Evolutionary conservation across 2,797 vertebrate species (phyloP).

Genomic region (Oreochromis mossambicus): DNA sequence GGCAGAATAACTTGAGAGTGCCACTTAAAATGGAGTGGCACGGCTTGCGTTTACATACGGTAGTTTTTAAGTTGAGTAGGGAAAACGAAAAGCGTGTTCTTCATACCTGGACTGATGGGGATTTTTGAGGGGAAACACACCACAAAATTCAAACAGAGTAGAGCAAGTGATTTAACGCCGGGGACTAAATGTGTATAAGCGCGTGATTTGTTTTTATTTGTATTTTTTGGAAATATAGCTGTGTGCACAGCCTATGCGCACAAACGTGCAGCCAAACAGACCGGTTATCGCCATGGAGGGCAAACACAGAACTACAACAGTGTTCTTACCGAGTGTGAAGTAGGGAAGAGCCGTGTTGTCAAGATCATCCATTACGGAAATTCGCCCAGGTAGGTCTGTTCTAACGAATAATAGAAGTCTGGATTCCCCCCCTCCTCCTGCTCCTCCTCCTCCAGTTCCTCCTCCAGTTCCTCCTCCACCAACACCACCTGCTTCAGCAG

Average conservation of each 20-base stretch:
- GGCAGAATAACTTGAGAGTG: not conserved
- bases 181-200: not conserved
- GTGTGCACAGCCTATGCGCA: not conserved
- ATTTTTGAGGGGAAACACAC: not conserved
- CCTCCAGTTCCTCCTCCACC: constrained; percentile 71
- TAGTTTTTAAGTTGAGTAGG: not conserved
- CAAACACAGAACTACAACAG: not conserved
- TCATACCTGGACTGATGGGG: not conserved
- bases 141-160: not conserved
- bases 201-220: not conserved
- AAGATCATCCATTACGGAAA: constrained; percentile 96
- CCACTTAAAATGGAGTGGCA: not conserved
- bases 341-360: constrained; percentile 98
- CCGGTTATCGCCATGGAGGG: not conserved
- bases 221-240: not conserved
- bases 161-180: not conserved
- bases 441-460: constrained; percentile 45
- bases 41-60: not conserved
- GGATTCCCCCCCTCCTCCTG: constrained; percentile 81
- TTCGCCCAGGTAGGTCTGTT: constrained; percentile 91
- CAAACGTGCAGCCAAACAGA: not conserved
- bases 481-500: constrained; percentile 55
- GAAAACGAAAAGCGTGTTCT: not conserved
- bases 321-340: constrained; percentile 92
- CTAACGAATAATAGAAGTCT: constrained; percentile 92